Conservation (phyloP, 2,888 invertebrate genomes). For the Malthinus flaveolus region DNA sequence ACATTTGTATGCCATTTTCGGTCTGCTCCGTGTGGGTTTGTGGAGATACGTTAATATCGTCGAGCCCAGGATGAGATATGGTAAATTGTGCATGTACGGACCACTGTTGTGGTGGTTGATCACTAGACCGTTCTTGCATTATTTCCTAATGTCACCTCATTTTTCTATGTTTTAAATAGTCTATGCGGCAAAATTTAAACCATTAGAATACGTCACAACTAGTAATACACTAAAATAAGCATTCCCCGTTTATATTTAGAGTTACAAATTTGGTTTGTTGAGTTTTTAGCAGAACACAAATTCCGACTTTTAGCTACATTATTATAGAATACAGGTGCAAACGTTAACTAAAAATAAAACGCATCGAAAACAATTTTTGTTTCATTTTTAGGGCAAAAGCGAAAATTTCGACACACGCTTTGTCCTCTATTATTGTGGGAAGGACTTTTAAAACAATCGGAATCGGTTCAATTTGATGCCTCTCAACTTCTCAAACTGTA, state of each 20-base stretch:
- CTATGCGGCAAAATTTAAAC: background rate
- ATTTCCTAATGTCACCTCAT: constrained; percentile 15
- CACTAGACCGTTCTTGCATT: constrained; percentile 30
- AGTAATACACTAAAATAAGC: constrained; percentile 16
- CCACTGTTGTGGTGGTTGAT: constrained; percentile 61
- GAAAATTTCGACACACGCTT: background rate
- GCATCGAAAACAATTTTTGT: background rate
- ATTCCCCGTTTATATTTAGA: constrained; percentile 28
- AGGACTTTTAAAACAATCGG: background rate
- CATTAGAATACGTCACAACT: constrained; percentile 17
- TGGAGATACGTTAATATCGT: constrained; percentile 51
- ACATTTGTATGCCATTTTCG: constrained; percentile 60
- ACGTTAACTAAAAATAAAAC: constrained; percentile 16
- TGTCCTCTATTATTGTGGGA: background rate
- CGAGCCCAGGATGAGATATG: constrained; percentile 57
- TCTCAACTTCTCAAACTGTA: background rate
- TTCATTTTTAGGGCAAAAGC: background rate
- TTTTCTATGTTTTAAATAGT: background rate
- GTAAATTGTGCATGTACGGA: constrained; percentile 71
- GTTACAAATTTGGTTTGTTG: constrained; percentile 26
- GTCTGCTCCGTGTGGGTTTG: constrained; percentile 51
- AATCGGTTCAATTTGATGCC: background rate
- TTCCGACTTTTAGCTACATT: constrained; percentile 19
- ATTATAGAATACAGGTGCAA: constrained; percentile 23
- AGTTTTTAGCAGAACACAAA: constrained; percentile 21